Base-by-base conservation (phyloP, 2,113 vertebrate genomes). In the Bubo scandiacus region DNA sequence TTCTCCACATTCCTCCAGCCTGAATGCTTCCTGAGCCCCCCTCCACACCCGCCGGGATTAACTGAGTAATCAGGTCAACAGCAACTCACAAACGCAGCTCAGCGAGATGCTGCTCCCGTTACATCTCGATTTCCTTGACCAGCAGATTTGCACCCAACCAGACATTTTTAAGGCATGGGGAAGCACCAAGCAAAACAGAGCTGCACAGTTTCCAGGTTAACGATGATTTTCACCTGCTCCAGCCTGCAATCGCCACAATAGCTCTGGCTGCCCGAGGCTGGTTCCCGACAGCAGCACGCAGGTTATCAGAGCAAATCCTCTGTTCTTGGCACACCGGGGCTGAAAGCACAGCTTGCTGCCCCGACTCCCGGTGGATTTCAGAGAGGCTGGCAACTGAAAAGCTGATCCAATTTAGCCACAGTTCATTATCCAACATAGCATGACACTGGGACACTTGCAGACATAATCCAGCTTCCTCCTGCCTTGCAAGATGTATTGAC, bases 391-490 rank as follows among this genome's bases (percentile, higher is more conserved):
- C 88, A 63, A 54, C 74, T 72, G 75, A 86, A 94, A 95, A 95
- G 92, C 90, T 47, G 87, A 91, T 95, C 95, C 95, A 94, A 73
- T 95, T 96, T 95, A 97, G 91, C 71, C 81, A 81, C 91, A 84
- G 93, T 96, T 96, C 88, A 88, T 97, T 96, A 97, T 97, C 94
- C 15, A 0, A 49, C 94, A 81, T 91, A 95, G 86, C 90, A 38
- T 74, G 77, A 91, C 94, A 86, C 0, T 30, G 81, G 86, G 95
- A 91, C 79, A 34, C 92, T 95, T 4, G 6, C 73, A 95, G 95
- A 90, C 91, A 96, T 61, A 97, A 94, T 88, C 92, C 94, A 94
- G 94, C 92, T 95, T 95, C 95, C 92, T 97, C 92, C 91, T 90
- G 83, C 89, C 86, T 90, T 13, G 88, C 86, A 57, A 86, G 86